Evolutionary conservation across 2,797 vertebrate genomes (phyloP), one percentile per base, ranked within the genome.

Genomic region (Gobio occitaniae): DNA sequence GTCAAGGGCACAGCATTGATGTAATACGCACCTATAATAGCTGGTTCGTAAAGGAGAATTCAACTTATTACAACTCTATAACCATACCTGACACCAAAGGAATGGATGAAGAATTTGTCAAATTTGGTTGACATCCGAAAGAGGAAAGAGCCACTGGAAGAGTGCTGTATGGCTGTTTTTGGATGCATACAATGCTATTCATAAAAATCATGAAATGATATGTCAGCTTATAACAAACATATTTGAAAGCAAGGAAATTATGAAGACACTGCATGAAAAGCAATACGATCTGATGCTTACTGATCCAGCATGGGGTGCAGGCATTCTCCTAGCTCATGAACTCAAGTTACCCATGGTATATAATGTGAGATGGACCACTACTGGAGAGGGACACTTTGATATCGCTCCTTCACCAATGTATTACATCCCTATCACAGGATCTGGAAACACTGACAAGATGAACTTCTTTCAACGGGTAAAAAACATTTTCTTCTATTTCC

Each of bases 251-350:
- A 72, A 80, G 36, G 52, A 87, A 4, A 86, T 94, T 4, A 90
- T 94, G 90, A 47, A 63, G 6, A 56, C 5, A 29, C 87, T 94
- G 29, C 89, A 87, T 29, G 80, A 88, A 25, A 81, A 21, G 0
- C 71, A 91, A 15, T 94, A 91, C 8, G 91, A 95, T 5, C 11
- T 94, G 44, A 87, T 94, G 77, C 84, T 95, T 72, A 93, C 94
- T 16, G 94, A 95, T 83, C 93, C 93, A 0, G 89, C 66, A 5
- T 91, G 88, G 90, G 92, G 91, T 2, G 76, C 78, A 29, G 93
- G 93, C 15, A 89, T 92, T 70, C 2, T 94, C 16, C 36, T 95
- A 65, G 89, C 94, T 84, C 91, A 93, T 11, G 89, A 92, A 87
- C 89, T 94, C 12, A 81, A 94, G 16, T 38, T 95, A 86, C 93